phyloP scores from a whole-genome alignment of 1,140 invertebrate genomes.

The Lerema accius region DNA sequence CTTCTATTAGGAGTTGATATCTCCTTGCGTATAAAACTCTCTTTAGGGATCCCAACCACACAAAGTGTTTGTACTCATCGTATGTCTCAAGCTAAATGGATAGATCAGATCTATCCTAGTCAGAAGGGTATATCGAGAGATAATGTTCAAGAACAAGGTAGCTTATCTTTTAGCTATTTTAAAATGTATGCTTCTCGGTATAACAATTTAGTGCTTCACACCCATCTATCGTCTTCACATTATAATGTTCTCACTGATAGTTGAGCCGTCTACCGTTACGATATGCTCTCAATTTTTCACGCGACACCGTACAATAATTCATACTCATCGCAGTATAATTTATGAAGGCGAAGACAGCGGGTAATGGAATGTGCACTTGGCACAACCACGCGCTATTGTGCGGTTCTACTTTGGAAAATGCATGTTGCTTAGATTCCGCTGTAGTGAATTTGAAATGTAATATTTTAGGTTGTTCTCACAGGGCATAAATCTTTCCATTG shows the following conservation, averaged over 20 bases:
- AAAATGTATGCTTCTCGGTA: background rate
- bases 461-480: constrained; percentile 17
- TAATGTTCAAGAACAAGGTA: too few relatives aligned
- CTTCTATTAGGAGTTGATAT: too few relatives aligned
- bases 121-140: too few relatives aligned
- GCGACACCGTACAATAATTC: constrained; percentile 27
- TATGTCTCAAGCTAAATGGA: too few relatives aligned
- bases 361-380: constrained; percentile 32
- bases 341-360: constrained; percentile 29
- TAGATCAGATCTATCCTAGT: too few relatives aligned
- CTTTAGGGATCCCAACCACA: too few relatives aligned
- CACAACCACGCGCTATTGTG: constrained; percentile 17
- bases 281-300: constrained; percentile 19
- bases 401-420: constrained; percentile 17
- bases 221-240: background rate
- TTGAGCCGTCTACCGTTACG: background rate
- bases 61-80: too few relatives aligned
- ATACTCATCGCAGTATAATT: constrained; percentile 16
- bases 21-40: too few relatives aligned
- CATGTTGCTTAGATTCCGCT: constrained; percentile 28
- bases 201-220: too few relatives aligned
- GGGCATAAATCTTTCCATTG: constrained; percentile 1
- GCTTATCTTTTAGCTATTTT: too few relatives aligned
- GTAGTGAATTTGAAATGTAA: constrained; percentile 28
- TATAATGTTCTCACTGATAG: background rate